Conservation (phyloP, 23 tunicate genomes). For the Aplidium turbinatum region DNA sequence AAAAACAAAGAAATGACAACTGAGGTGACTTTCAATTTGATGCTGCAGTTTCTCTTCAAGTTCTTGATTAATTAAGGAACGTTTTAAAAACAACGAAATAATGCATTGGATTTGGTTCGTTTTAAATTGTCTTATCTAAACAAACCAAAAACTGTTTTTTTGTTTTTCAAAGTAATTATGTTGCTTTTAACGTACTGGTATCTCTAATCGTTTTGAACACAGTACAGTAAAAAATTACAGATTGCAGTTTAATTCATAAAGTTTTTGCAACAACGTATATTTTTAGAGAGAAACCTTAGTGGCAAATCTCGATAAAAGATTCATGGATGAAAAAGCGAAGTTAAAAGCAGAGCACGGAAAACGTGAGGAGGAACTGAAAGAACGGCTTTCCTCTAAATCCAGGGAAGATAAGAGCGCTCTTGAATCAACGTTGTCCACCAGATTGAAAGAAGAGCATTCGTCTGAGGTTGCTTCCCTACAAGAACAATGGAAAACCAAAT, state of each 20-base stretch:
- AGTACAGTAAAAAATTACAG: too few species aligned
- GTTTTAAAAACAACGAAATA: background rate
- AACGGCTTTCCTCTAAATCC: background rate
- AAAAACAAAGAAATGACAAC: constrained; percentile 44
- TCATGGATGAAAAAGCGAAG: constrained; percentile 19
- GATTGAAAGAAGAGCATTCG: constrained; percentile 20
- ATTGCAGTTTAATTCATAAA: too few species aligned
- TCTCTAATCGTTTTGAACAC: too few species aligned
- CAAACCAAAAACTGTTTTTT: too few species aligned
- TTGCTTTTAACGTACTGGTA: too few species aligned
- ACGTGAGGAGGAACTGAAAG: constrained; percentile 2
- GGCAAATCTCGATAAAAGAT: constrained; percentile 17
- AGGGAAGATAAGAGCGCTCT: constrained; percentile 19
- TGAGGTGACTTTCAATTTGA: constrained; percentile 23
- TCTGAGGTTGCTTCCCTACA: constrained; percentile 20
- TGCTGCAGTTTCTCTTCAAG: background rate
- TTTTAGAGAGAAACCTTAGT: constrained; percentile 41
- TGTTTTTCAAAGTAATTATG: too few species aligned
- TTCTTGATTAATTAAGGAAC: background rate
- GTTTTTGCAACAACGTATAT: too few species aligned
- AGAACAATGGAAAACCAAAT: constrained; percentile 56
- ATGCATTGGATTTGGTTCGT: background rate
- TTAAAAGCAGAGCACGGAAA: constrained; percentile 16
- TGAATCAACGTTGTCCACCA: constrained; percentile 4
- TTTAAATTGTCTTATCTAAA: too few species aligned